Evolutionary conservation across 2,888 invertebrate genomes (phyloP).

Genomic region (Torymus auratus): DNA sequence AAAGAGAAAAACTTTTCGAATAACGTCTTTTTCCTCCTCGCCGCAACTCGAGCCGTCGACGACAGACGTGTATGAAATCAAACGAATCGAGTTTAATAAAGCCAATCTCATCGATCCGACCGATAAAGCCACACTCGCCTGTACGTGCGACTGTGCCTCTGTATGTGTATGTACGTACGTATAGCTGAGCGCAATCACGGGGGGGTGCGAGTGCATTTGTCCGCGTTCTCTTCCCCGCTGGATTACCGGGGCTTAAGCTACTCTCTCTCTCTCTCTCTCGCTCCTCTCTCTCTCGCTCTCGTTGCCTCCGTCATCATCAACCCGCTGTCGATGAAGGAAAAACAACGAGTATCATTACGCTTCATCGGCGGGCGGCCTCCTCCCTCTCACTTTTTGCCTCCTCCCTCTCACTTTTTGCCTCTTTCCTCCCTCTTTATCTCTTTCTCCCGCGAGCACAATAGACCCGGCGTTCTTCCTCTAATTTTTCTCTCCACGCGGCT

Average conservation of each 20-base stretch:
- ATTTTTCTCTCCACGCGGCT: too few relatives aligned
- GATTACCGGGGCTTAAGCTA: neutral
- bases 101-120: slow-evolving; percentile 32
- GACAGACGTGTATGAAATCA: slow-evolving; percentile 12
- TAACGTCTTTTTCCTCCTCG: neutral
- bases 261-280: neutral
- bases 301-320: neutral
- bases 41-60: neutral
- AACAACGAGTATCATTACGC: too few relatives aligned
- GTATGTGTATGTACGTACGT: neutral
- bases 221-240: neutral
- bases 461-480: too few relatives aligned
- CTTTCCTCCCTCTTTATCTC: too few relatives aligned
- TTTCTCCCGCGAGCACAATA: too few relatives aligned
- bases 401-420: too few relatives aligned
- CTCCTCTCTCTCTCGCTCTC: neutral
- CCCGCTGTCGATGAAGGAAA: too few relatives aligned
- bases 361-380: too few relatives aligned
- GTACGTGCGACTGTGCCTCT: neutral
- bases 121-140: slow-evolving; percentile 9
- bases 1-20: neutral
- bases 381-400: too few relatives aligned
- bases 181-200: neutral
- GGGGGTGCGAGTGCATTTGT: slow-evolving; percentile 15
- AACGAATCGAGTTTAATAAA: slow-evolving; percentile 43